Evolutionary conservation across 1,140 invertebrate genomes (phyloP), one percentile per base, ranked within the genome.

Genomic region (Drosophila kikkawai): DNA sequence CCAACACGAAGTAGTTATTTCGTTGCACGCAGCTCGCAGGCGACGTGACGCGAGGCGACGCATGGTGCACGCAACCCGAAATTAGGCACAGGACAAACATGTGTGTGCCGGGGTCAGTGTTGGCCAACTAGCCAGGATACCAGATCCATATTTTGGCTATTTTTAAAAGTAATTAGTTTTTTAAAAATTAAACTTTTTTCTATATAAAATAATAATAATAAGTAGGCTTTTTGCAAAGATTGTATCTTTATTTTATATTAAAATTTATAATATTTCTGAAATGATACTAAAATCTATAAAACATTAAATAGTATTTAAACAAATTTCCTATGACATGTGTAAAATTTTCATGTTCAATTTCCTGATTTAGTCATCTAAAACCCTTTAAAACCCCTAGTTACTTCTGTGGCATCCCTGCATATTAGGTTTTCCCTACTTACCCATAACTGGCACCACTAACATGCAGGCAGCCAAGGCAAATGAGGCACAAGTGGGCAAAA

Each of bases 1-100:
- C 77, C 70, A 67, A 59, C 57, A 50, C 77, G 75, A 73, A 85
- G 76, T 57, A 55, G 77, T 81, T 84, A 84, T 83, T 88, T 78
- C 69, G 80, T 75, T 76, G 80, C 84, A 88, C 77, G 84, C 84
- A 84, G 88, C 47, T 71, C 66, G 57, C 42, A 68, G 64, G 50
- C 67, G 60, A 66, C 75, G 75, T 71, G 39, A 80, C 68, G 65
- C 67, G 60, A 66, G 69, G 75, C 78, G 70, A 79, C 74, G 59
- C 71, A 53, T 73, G 71, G 70, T 78, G 60, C 84, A 88, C 77
- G 84, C 84, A 88, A 88, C 77, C 71, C 64, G 55, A 77, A 88
- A 88, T 81, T 88, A 83, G 84, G 80, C 84, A 67, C 80, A 79
- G 66, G 77, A 61, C 66, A 71, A 63, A 59, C 76, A 79, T 73